Conservation (phyloP, 2,797 vertebrate species). For the Morelia viridis region DNA sequence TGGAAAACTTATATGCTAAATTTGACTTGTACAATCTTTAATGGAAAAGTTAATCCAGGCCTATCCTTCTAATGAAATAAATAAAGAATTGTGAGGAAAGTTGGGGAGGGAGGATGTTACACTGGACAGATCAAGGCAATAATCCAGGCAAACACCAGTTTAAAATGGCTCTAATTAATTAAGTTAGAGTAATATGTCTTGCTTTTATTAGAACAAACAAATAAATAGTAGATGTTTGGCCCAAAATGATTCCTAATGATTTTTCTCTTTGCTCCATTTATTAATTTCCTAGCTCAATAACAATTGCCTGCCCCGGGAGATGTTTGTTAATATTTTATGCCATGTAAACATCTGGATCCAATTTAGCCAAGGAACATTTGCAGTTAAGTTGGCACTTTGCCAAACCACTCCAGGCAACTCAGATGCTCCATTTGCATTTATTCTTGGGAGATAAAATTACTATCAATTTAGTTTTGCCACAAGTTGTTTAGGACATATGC, state of each 20-base stretch:
- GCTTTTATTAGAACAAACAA: constrained; percentile 52
- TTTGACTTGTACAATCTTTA: neutral
- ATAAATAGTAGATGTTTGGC: constrained; percentile 2
- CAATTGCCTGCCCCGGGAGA: constrained; percentile 57
- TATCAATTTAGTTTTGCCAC: constrained; percentile 45
- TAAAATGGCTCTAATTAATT: constrained; percentile 42
- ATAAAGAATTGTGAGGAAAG: neutral
- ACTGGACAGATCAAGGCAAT: constrained; percentile 48
- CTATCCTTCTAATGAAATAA: neutral
- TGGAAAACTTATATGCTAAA: neutral
- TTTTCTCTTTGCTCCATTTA: constrained; percentile 42
- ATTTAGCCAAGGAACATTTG: constrained; percentile 66
- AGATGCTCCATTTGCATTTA: constrained; percentile 31
- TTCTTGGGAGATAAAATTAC: constrained; percentile 55
- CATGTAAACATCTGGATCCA: constrained; percentile 74
- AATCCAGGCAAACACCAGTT: constrained; percentile 37
- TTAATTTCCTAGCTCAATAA: constrained; percentile 57
- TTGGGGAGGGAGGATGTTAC: constrained; percentile 13
- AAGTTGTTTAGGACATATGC: constrained; percentile 8
- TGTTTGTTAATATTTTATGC: constrained; percentile 72
- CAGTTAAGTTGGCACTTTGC: constrained; percentile 69
- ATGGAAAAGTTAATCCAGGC: neutral
- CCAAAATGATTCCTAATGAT: constrained; percentile 32
- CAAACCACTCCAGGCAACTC: constrained; percentile 59
- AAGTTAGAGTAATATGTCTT: constrained; percentile 42